These are phyloP conservation scores for Archegozetes longisetosus DNA, from an alignment of 1,140 invertebrate species.

Conservation along the genomic window DNA sequence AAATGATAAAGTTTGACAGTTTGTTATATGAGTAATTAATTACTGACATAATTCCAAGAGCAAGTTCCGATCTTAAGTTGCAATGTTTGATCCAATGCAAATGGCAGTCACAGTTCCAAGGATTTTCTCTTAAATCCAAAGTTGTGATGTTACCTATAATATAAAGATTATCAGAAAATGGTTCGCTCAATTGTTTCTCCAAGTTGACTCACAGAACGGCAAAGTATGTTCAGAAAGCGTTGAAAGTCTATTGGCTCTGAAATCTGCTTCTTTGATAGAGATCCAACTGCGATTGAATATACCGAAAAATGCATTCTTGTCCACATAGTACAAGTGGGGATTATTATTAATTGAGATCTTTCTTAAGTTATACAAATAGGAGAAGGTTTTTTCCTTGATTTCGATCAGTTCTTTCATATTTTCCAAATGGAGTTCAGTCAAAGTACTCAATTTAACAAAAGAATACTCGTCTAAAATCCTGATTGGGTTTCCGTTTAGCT, in stretches of 20 bases:
- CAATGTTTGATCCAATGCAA: constrained; percentile 20
- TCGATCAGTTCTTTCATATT: constrained; percentile 15
- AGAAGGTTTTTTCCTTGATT: constrained; percentile 16
- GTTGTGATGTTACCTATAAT: constrained; percentile 10
- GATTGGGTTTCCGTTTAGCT: constrained; percentile 18
- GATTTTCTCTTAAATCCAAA: constrained; percentile 20
- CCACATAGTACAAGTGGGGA: constrained; percentile 10
- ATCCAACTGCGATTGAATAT: constrained; percentile 15
- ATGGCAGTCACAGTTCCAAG: constrained; percentile 21
- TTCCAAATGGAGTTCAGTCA: constrained; percentile 16
- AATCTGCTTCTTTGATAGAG: constrained; percentile 13
- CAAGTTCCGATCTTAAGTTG: constrained; percentile 5
- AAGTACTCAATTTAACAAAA: constrained; percentile 11
- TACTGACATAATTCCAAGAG: neutral
- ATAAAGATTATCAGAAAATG: neutral
- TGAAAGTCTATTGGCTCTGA: neutral
- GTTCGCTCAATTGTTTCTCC: constrained; percentile 1
- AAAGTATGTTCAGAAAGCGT: constrained; percentile 1
- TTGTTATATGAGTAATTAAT: constrained; percentile 9
- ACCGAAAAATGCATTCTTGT: constrained; percentile 15
- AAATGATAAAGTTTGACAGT: neutral
- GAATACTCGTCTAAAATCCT: constrained; percentile 12
- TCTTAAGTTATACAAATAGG: constrained; percentile 10
- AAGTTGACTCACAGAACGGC: constrained; percentile 2
- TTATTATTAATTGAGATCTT: constrained; percentile 14